Percentiles rank a stretch among this genome's conserved stretches.
These are phyloP conservation scores for Zelleria hepariella DNA, from an alignment of 2,888 invertebrate genomes.

Conservation along the genomic window DNA sequence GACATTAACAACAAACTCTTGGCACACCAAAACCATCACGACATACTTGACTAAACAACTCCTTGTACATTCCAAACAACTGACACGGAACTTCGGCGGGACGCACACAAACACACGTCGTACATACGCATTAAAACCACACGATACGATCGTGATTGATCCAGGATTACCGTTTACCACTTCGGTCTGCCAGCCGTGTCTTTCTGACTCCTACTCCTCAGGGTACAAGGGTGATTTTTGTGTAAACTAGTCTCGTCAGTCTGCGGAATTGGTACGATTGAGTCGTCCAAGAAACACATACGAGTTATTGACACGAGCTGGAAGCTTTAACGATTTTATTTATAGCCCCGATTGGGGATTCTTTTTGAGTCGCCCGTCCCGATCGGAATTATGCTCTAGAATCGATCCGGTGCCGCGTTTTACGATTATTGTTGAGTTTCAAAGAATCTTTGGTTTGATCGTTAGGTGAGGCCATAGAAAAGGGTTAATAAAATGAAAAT, in stretches of 20 bases:
- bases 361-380: conserved; percentile 7
- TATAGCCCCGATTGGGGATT: conserved; percentile 21
- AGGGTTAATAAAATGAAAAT: no score
- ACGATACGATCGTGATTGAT: conserved; percentile 45
- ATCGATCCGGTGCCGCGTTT: background rate
- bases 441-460: background rate
- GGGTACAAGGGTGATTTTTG: background rate
- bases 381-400: background rate
- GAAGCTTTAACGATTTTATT: conserved; percentile 28
- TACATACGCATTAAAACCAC: conserved; percentile 30
- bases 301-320: conserved; percentile 30
- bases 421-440: background rate
- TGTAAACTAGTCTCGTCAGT: background rate
- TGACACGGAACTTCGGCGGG: conserved; percentile 1
- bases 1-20: no score
- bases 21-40: background rate
- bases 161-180: conserved; percentile 35
- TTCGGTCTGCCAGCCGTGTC: background rate
- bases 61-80: background rate
- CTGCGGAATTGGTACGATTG: conserved; percentile 6
- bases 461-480: background rate
- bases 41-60: background rate
- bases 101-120: conserved; percentile 5
- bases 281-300: conserved; percentile 21
- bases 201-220: background rate